These are phyloP conservation scores for Pantherophis guttatus DNA, from an alignment of 2,113 vertebrate species.

Conservation along the genomic window DNA sequence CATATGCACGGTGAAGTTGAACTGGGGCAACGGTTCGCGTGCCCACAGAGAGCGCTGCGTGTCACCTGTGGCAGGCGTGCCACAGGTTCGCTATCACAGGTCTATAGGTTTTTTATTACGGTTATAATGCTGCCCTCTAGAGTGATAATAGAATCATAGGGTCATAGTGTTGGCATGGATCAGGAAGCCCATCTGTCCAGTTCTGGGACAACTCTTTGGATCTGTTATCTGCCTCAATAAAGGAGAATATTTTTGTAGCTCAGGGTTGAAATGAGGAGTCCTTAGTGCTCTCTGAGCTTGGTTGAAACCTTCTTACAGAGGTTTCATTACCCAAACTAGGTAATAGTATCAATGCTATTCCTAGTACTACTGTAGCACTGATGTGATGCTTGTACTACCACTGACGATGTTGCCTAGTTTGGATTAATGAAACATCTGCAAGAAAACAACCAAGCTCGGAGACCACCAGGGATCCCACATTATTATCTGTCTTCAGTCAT, in stretches of 20 bases:
- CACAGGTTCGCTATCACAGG: not conserved
- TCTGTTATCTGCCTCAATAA: not conserved
- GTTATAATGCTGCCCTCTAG: not conserved
- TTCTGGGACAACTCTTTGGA: not conserved
- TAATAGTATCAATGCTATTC: too few relatives aligned
- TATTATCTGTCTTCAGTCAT: not conserved
- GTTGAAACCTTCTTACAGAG: not conserved
- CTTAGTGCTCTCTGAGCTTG: not conserved
- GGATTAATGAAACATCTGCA: not conserved
- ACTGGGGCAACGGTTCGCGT: accelerated
- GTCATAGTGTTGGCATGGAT: not conserved
- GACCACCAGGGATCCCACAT: not conserved
- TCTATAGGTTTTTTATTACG: not conserved
- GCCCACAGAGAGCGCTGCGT: too few relatives aligned
- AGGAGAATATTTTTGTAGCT: not conserved
- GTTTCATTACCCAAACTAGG: not conserved
- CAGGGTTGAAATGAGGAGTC: not conserved
- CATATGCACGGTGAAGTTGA: too few relatives aligned
- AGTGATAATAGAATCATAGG: not conserved
- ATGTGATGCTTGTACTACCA: not conserved
- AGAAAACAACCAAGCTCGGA: not conserved
- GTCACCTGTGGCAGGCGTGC: too few relatives aligned
- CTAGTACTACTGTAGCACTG: too few relatives aligned
- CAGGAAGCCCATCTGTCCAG: not conserved
- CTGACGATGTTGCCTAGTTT: not conserved